These are phyloP conservation scores for Acromyrmex echinatior DNA, from an alignment of 1,140 invertebrate species.

Conservation along the genomic window DNA sequence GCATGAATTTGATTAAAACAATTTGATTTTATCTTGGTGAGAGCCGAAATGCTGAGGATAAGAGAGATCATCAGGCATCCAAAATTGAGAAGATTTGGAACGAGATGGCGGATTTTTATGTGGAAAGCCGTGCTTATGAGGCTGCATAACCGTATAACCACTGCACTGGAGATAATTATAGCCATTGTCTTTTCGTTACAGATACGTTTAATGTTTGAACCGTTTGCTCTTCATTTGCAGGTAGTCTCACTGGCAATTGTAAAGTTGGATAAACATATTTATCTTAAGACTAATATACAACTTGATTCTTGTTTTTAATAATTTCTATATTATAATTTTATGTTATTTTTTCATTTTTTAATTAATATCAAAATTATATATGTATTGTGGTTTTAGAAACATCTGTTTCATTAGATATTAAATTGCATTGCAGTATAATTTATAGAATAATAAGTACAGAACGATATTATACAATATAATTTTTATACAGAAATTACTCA, in stretches of 20 bases:
- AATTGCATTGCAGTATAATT: not conserved
- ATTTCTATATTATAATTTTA: not conserved
- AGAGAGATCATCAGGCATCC: slow-evolving; percentile 5
- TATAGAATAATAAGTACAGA: not conserved
- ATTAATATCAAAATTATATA: not conserved
- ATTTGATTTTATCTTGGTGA: not conserved
- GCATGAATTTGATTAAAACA: not conserved
- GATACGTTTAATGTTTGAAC: slow-evolving; percentile 74
- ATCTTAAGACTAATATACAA: not conserved
- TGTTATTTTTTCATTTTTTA: not conserved
- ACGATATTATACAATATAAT: not conserved
- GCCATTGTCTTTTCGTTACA: slow-evolving; percentile 68
- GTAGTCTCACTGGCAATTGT: slow-evolving; percentile 1
- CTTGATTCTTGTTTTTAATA: not conserved
- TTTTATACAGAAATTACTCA: not conserved
- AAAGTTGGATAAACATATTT: not conserved
- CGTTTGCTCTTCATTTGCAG: slow-evolving; percentile 47
- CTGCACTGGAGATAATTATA: slow-evolving; percentile 68
- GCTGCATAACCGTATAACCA: slow-evolving; percentile 50
- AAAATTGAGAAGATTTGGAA: slow-evolving; percentile 44
- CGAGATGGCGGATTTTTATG: slow-evolving; percentile 60
- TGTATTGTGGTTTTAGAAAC: not conserved
- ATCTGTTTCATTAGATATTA: not conserved
- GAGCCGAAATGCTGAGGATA: not conserved
- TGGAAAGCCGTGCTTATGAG: slow-evolving; percentile 73